phyloP scores from a whole-genome alignment of 2,888 invertebrate species.

The Macrosiphum euphorbiae region DNA sequence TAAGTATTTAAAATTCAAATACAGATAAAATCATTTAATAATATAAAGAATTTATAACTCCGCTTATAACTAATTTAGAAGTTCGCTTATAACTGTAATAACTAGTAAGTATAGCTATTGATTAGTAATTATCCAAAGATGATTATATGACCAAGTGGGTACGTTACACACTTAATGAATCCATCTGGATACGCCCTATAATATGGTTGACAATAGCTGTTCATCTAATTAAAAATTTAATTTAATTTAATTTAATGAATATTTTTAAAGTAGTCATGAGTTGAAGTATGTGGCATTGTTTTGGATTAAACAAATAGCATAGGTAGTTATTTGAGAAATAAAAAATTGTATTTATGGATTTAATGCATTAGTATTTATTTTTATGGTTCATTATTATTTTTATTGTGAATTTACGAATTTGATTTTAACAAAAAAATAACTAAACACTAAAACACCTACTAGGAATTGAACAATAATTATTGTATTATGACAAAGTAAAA shows the following conservation, averaged over 20 bases:
- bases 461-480: not conserved
- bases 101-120: not conserved
- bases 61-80: not conserved
- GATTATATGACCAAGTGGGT: not conserved
- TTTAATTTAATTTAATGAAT: not conserved
- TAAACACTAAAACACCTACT: not conserved
- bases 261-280: not conserved
- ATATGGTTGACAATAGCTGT: not conserved
- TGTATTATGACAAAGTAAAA: not conserved
- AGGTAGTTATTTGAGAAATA: not conserved
- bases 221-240: not conserved
- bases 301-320: not conserved
- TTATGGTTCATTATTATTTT: too few species aligned
- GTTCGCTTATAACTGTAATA: not conserved
- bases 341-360: not conserved
- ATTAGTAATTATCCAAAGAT: not conserved
- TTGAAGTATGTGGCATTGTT: not conserved
- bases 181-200: not conserved
- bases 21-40: not conserved
- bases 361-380: not conserved
- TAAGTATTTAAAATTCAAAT: too few species aligned
- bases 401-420: not conserved
- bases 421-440: not conserved
- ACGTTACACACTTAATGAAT: not conserved
- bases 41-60: not conserved